Percentiles rank a stretch among this genome's conserved stretches.
These are phyloP conservation scores for Polietes domitor DNA, from an alignment of 2,888 invertebrate genomes.

Conservation along the genomic window DNA sequence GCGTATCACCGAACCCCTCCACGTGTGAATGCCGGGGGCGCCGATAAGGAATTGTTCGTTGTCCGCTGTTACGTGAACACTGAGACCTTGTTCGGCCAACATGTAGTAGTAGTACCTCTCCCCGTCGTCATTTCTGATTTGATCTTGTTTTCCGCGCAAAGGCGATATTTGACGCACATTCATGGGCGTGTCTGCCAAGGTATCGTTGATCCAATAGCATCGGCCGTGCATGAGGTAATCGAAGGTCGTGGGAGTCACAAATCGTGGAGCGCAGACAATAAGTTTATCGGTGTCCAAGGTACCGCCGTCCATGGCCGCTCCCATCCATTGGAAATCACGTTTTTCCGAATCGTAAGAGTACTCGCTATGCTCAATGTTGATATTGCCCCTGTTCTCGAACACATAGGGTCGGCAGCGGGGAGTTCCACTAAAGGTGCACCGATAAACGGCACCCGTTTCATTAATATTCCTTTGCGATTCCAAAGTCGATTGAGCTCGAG, in stretches of 20 bases:
- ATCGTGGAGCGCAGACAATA: conserved; percentile 80
- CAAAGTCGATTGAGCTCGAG: conserved; percentile 82
- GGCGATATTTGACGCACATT: conserved; percentile 78
- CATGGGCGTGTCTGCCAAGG: conserved; percentile 73
- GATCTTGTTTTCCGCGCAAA: conserved; percentile 74
- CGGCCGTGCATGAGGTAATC: conserved; percentile 80
- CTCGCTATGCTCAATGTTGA: conserved; percentile 72
- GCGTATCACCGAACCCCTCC: conserved; percentile 80
- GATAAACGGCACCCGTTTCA: conserved; percentile 83
- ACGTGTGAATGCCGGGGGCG: conserved; percentile 79
- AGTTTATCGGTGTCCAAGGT: conserved; percentile 79
- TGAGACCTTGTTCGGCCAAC: conserved; percentile 79
- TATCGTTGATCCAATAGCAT: conserved; percentile 80
- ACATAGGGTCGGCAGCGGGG: conserved; percentile 78
- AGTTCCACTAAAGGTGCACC: conserved; percentile 77
- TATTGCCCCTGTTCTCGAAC: conserved; percentile 79
- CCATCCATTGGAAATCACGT: conserved; percentile 82
- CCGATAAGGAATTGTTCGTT: conserved; percentile 80
- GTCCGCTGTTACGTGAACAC: conserved; percentile 79
- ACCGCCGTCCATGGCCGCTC: conserved; percentile 81
- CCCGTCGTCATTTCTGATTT: conserved; percentile 70
- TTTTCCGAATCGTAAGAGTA: conserved; percentile 78
- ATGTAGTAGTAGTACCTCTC: conserved; percentile 75
- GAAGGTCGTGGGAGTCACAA: conserved; percentile 72
- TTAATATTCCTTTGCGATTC: conserved; percentile 77